Evolutionary conservation across 2,888 invertebrate genomes (phyloP), one percentile per base, ranked within the genome.

Genomic region (Shargacucullia verbasci): DNA sequence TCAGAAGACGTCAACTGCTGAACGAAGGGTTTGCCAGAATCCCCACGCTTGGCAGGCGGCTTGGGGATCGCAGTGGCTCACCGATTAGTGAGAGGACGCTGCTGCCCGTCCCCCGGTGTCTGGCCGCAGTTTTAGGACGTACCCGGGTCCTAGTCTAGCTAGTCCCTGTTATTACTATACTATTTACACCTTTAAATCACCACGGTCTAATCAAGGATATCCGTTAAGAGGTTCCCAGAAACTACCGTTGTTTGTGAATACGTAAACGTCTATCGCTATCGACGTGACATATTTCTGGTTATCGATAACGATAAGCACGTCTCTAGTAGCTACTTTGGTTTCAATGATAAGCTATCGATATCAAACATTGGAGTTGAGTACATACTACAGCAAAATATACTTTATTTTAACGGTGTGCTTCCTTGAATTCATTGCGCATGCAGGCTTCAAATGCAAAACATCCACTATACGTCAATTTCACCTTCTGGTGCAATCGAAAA

Each of bases 221-320:
- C 58, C 53, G 60, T 52, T 2, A 41, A 48, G 46, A 29, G 15
- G 13, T 75, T 70, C 75, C 54, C 41, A 70, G 77, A 70, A 73
- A 72, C 74, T 76, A 75, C 69, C 50, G 53, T 29, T 40, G 37
- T 45, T 35, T 56, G 41, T 49, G 59, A 48, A 25, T 48, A 29
- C 34, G 57, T 53, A 49, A 54, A 63, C 60, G 57, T 49, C 48
- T 37, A 48, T 45, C 31, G 56, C 64, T 76, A 76, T 78, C 79
- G 56, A 50, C 58, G 56, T 72, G 79, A 78, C 77, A 78, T 66
- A 76, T 70, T 76, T 76, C 72, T 66, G 13, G 31, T 37, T 67
- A 73, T 70, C 71, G 67, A 73, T 74, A 55, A 70, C 20, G 59
- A 62, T 70, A 66, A 34, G 15, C 33, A 4, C 35, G 56, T 65